Conservation (phyloP, 1,140 invertebrate genomes). For the Antheraea mylitta region DNA sequence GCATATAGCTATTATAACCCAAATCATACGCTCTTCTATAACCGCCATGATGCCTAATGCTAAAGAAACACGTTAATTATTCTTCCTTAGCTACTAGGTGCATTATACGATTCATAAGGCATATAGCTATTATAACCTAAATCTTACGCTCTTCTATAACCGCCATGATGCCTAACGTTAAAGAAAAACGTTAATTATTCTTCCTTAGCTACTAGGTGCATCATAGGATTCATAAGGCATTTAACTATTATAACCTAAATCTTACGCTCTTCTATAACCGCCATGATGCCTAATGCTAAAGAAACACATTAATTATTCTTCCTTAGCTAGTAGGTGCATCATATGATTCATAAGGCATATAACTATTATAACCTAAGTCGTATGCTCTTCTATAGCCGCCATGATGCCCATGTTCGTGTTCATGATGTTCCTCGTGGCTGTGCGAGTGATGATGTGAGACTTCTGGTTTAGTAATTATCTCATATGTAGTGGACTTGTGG, state of each 20-base stretch:
- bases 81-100: conserved; percentile 28
- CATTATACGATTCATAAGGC: conserved; percentile 67
- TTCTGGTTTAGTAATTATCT: conserved; percentile 89
- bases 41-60: conserved; percentile 62
- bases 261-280: conserved; percentile 76
- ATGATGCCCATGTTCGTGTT: conserved; percentile 69
- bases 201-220: conserved; percentile 30
- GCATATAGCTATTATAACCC: conserved; percentile 63
- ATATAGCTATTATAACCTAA: conserved; percentile 59
- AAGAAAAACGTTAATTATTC: too few species aligned
- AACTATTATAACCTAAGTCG: conserved; percentile 60
- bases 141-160: conserved; percentile 76
- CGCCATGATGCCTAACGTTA: conserved; percentile 56
- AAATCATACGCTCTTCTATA: conserved; percentile 76
- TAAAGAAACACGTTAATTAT: too few species aligned
- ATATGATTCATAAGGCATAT: conserved; percentile 70
- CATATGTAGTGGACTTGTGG: conserved; percentile 87
- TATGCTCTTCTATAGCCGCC: conserved; percentile 76
- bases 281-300: conserved; percentile 46
- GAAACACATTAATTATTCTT: too few species aligned
- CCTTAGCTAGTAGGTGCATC: conserved; percentile 39
- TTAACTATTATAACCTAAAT: conserved; percentile 59
- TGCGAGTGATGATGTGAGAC: conserved; percentile 86
- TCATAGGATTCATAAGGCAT: conserved; percentile 72
- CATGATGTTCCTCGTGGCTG: conserved; percentile 80